A percentile compares a stretch with the other conserved stretches of the same genome.
Conservation (phyloP, 2,888 invertebrate species). For the Eupithecia subumbrata region DNA sequence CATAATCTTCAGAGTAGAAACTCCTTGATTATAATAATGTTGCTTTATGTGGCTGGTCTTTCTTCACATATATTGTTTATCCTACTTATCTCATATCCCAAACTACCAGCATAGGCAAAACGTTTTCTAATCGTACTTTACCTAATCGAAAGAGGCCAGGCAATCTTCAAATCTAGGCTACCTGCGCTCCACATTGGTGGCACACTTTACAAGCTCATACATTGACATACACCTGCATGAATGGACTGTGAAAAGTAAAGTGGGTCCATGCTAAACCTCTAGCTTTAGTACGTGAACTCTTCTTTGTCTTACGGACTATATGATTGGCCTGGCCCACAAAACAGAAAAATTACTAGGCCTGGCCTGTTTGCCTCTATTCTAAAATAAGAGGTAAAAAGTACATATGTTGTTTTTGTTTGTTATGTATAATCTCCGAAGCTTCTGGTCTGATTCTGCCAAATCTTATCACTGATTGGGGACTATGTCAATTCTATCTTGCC, state of each 20-base stretch:
- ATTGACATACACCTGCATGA: slow-evolving; percentile 18
- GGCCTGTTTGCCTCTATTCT: neutral
- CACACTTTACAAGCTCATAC: slow-evolving; percentile 25
- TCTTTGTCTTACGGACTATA: neutral
- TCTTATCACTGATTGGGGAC: neutral
- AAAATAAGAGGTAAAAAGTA: no score
- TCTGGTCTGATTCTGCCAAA: neutral
- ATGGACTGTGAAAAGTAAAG: slow-evolving; percentile 14
- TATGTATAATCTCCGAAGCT: neutral
- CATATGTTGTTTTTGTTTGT: neutral
- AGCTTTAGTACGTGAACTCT: neutral
- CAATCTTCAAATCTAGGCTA: slow-evolving; percentile 38
- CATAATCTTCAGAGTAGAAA: neutral
- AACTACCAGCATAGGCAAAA: neutral
- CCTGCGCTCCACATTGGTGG: slow-evolving; percentile 33
- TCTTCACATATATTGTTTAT: neutral
- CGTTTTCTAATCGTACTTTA: slow-evolving; percentile 23
- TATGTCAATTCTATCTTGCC: neutral
- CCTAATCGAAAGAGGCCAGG: slow-evolving; percentile 31
- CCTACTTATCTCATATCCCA: neutral
- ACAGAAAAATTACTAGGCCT: neutral
- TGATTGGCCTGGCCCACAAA: neutral
- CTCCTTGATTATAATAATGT: neutral
- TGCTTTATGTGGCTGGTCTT: neutral
- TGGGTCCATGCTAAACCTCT: neutral